phyloP scores from a whole-genome alignment of 2,888 invertebrate genomes.

The Acleris emargana region DNA sequence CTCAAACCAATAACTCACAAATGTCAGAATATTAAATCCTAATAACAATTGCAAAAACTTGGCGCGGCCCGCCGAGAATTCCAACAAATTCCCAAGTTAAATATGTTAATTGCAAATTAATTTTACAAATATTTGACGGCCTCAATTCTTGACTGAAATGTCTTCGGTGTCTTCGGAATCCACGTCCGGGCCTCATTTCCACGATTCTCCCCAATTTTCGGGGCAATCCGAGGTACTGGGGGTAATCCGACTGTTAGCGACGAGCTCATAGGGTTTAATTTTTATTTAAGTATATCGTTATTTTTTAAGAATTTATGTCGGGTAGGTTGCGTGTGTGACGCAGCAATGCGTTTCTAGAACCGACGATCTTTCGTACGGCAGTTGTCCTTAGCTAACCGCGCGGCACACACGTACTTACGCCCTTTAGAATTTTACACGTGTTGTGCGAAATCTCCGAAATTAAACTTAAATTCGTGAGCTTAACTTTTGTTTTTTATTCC shows the following conservation, averaged over 20 bases:
- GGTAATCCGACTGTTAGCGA: too few species aligned
- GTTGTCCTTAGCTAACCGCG: conserved; percentile 1
- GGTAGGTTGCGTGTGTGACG: background rate
- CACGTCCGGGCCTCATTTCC: conserved; percentile 44
- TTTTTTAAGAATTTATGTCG: too few species aligned
- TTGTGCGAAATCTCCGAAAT: background rate
- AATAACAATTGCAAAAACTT: conserved; percentile 20
- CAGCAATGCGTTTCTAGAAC: background rate
- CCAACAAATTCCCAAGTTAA: conserved; percentile 12
- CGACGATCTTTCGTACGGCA: background rate
- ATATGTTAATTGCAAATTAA: conserved; percentile 35
- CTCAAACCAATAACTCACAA: background rate
- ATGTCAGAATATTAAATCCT: conserved; percentile 5
- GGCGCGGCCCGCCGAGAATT: background rate
- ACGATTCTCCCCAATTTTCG: conserved; percentile 49
- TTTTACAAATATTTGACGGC: conserved; percentile 34
- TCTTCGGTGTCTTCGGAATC: conserved; percentile 38
- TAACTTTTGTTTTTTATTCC: too few species aligned
- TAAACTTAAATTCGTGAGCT: too few species aligned
- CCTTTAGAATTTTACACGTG: background rate
- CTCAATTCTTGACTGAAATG: conserved; percentile 36
- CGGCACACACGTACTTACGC: background rate
- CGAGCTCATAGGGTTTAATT: too few species aligned
- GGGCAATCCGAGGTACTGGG: conserved; percentile 47
- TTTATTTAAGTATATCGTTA: too few species aligned